A percentile compares a stretch with the other conserved stretches of the same genome.
These are phyloP conservation scores for Margarornis squamiger DNA, from an alignment of 2,797 vertebrate genomes.

Conservation along the genomic window DNA sequence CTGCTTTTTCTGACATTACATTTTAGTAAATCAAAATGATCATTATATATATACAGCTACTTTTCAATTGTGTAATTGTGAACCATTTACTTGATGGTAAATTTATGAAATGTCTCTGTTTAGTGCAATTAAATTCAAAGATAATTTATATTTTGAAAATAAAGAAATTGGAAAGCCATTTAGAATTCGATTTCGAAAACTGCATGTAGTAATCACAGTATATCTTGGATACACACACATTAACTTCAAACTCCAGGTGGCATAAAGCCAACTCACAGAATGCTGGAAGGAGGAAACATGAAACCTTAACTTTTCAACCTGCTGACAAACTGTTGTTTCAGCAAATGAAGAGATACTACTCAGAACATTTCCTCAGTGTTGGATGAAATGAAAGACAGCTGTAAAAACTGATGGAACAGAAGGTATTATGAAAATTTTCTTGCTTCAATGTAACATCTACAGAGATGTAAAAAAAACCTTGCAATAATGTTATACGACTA, in stretches of 20 bases:
- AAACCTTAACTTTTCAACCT: background rate
- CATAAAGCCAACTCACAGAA: background rate
- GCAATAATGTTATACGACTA: background rate
- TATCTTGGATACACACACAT: background rate
- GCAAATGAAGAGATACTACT: background rate
- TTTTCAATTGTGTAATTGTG: background rate
- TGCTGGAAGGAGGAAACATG: background rate
- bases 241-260: background rate
- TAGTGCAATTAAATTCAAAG: background rate
- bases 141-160: background rate
- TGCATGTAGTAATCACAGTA: background rate
- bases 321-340: background rate
- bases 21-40: background rate
- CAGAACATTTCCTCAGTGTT: background rate
- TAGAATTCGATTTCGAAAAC: background rate
- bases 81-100: background rate
- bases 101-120: background rate
- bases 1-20: background rate
- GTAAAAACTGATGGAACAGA: background rate
- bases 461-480: background rate
- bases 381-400: background rate
- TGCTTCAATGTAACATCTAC: background rate
- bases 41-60: background rate
- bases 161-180: background rate
- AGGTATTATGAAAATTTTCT: background rate